Evolutionary conservation across 2,888 invertebrate genomes (phyloP).

Genomic region (Scaptomyza tumidula): DNA sequence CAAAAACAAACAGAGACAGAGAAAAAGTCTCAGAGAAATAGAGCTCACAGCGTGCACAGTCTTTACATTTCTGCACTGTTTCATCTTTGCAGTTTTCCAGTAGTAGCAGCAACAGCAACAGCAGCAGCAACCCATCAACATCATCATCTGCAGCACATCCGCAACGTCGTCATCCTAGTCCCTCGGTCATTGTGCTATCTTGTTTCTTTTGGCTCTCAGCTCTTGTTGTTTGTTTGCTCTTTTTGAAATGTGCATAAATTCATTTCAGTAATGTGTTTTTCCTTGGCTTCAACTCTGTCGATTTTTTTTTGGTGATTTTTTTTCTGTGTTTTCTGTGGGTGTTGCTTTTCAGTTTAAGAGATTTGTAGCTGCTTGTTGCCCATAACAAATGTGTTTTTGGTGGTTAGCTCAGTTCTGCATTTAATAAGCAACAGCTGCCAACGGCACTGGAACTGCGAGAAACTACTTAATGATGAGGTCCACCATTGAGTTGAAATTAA

Average conservation of each 20-base stretch:
- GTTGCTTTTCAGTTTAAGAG: slow-evolving; percentile 61
- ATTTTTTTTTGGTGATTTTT: slow-evolving; percentile 11
- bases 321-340: slow-evolving; percentile 34
- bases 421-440: slow-evolving; percentile 55
- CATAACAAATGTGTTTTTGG: slow-evolving; percentile 57
- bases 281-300: slow-evolving; percentile 31
- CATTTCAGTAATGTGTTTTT: slow-evolving; percentile 77
- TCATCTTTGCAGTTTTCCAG: slow-evolving; percentile 44
- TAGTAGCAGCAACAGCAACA: background rate
- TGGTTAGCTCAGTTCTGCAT: slow-evolving; percentile 32
- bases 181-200: slow-evolving; percentile 25
- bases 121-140: slow-evolving; percentile 43
- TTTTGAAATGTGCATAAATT: slow-evolving; percentile 77
- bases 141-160: slow-evolving; percentile 53
- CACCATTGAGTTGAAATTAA: slow-evolving; percentile 52
- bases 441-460: slow-evolving; percentile 36
- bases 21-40: background rate
- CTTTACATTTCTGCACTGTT: slow-evolving; percentile 49
- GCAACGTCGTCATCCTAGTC: slow-evolving; percentile 47
- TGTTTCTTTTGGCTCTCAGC: slow-evolving; percentile 9
- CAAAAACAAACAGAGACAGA: slow-evolving; percentile 59
- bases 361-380: slow-evolving; percentile 61
- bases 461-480: slow-evolving; percentile 32
- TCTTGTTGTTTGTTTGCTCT: slow-evolving; percentile 59
- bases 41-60: slow-evolving; percentile 24